Conservation (phyloP, 2,113 vertebrate species). For the Xiphorhynchus elegans region DNA sequence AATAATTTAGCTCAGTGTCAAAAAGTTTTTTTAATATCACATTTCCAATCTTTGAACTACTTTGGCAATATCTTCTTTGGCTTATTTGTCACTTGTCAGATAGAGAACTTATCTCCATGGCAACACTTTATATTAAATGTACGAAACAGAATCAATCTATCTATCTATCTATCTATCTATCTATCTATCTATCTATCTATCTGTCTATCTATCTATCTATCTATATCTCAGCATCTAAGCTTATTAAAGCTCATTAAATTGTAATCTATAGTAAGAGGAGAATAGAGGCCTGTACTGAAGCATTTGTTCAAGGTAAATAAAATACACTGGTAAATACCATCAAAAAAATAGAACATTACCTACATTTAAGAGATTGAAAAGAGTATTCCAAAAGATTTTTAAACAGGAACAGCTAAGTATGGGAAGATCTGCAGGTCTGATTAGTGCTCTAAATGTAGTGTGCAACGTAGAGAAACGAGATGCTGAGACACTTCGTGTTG, state of each 20-base stretch:
- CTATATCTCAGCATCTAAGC: not conserved
- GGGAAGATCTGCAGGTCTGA: not conserved
- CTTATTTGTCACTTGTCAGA: constrained; percentile 53
- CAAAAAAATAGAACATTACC: not conserved
- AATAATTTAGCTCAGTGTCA: constrained; percentile 23
- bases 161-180: not conserved
- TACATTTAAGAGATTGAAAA: not conserved
- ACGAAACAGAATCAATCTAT: not conserved
- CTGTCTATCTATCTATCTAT: not conserved
- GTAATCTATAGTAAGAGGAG: not conserved
- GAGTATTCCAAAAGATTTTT: not conserved
- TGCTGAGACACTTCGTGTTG: not conserved
- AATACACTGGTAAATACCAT: not conserved
- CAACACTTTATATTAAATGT: constrained; percentile 52
- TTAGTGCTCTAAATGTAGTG: not conserved
- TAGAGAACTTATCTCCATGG: constrained; percentile 51
- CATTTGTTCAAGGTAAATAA: not conserved
- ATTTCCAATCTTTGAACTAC: constrained; percentile 52
- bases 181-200: not conserved
- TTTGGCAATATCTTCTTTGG: constrained; percentile 46
- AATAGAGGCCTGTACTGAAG: not conserved
- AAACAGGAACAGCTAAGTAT: not conserved
- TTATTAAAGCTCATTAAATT: constrained; percentile 42
- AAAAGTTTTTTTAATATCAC: constrained; percentile 18
- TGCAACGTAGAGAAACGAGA: not conserved